Percentiles rank a stretch among this genome's conserved stretches.
Evolutionary conservation across 2,888 invertebrate genomes (phyloP).

Genomic region (Cosmopolites sordidus): DNA sequence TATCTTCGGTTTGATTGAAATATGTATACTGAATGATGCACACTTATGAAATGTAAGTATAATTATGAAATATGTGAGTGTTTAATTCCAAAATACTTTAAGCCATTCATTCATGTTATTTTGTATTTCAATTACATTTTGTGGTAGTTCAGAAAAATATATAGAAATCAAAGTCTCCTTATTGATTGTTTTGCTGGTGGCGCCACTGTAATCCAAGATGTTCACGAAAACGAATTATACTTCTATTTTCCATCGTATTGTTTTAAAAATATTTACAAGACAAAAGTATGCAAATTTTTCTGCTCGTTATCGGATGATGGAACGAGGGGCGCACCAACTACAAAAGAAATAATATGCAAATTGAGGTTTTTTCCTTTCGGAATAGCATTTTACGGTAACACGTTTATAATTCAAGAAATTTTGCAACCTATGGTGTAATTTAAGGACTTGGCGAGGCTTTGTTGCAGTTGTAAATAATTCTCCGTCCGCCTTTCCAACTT

Average conservation of each 20-base stretch:
- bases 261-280: conserved; percentile 36
- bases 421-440: background rate
- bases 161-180: too few species aligned
- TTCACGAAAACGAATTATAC: conserved; percentile 29
- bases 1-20: too few species aligned
- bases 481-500: background rate
- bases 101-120: too few species aligned
- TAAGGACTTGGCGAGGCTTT: background rate
- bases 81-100: too few species aligned
- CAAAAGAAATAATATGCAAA: conserved; percentile 20
- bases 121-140: too few species aligned
- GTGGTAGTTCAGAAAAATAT: too few species aligned
- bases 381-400: conserved; percentile 7
- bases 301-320: conserved; percentile 18
- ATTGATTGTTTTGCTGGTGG: too few species aligned
- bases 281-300: conserved; percentile 37
- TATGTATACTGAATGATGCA: too few species aligned
- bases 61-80: too few species aligned
- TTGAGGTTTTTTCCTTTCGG: conserved; percentile 4
- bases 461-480: background rate
- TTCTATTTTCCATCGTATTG: conserved; percentile 31
- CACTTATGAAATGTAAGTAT: too few species aligned
- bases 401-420: conserved; percentile 12
- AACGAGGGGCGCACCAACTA: conserved; percentile 15
- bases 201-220: conserved; percentile 15